phyloP scores from a whole-genome alignment of 1,140 invertebrate genomes.

The Drosophila nasuta region DNA sequence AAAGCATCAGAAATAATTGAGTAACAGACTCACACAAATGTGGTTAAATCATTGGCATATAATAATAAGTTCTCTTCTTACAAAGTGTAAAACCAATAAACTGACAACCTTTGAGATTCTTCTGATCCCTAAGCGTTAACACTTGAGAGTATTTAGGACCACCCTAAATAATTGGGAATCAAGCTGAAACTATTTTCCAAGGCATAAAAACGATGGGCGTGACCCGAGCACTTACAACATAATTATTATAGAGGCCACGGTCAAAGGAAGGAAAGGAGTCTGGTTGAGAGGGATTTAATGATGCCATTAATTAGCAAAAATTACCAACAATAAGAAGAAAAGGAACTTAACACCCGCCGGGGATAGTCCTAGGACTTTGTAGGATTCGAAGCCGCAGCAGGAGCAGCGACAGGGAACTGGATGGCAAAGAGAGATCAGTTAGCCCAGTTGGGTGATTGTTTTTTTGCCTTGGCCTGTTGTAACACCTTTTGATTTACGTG shows the following conservation, averaged over 20 bases:
- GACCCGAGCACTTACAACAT: conserved; percentile 67
- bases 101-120: not conserved
- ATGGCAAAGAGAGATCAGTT: not conserved
- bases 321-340: conserved; percentile 59
- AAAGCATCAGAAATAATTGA: too few species aligned
- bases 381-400: not conserved
- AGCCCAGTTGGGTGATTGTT: conserved; percentile 16
- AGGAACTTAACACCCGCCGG: conserved; percentile 46
- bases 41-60: too few species aligned
- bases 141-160: conserved; percentile 37
- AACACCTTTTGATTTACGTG: conserved; percentile 80
- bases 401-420: not conserved
- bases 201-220: conserved; percentile 51
- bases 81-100: not conserved
- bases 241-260: conserved; percentile 57
- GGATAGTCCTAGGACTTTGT: not conserved
- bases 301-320: conserved; percentile 79
- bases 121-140: not conserved
- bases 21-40: too few species aligned
- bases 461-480: conserved; percentile 41
- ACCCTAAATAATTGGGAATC: conserved; percentile 9
- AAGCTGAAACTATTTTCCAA: conserved; percentile 13
- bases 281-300: conserved; percentile 54
- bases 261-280: not conserved
- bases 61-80: not conserved